phyloP scores from a whole-genome alignment of 2,888 invertebrate species.

The Camponotus fellah region DNA sequence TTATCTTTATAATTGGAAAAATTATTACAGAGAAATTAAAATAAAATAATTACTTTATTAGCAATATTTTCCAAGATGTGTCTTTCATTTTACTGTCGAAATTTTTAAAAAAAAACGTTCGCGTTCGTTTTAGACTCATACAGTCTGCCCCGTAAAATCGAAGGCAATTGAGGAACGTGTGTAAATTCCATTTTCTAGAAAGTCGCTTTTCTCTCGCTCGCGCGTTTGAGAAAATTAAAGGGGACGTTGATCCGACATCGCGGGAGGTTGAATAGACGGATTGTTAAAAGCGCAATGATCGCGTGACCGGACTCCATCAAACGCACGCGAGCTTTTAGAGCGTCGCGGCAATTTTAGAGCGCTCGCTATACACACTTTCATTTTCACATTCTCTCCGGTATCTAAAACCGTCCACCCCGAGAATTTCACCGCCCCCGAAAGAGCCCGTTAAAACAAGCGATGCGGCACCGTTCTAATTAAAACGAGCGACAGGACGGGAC shows the following conservation, averaged over 20 bases:
- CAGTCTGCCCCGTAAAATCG: background rate
- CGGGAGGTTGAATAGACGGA: constrained; percentile 29
- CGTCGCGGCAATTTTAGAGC: constrained; percentile 43
- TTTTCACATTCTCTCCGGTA: constrained; percentile 44
- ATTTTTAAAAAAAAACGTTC: background rate
- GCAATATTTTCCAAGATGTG: background rate
- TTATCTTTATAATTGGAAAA: background rate
- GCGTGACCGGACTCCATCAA: constrained; percentile 41
- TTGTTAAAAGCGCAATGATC: constrained; percentile 49
- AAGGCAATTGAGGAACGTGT: background rate
- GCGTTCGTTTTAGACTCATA: background rate
- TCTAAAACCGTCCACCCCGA: constrained; percentile 49
- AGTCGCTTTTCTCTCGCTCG: constrained; percentile 8
- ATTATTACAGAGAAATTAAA: background rate
- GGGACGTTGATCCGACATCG: constrained; percentile 34
- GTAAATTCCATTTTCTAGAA: constrained; percentile 2
- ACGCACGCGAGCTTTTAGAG: constrained; percentile 47
- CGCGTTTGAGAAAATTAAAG: constrained; percentile 26
- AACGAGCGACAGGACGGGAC: background rate
- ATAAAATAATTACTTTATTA: background rate
- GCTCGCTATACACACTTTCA: constrained; percentile 41
- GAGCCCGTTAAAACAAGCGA: constrained; percentile 50
- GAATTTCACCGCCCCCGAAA: constrained; percentile 37
- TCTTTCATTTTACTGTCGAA: background rate
- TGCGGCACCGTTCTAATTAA: constrained; percentile 47